Evolutionary conservation across 1,140 invertebrate species (phyloP).

Genomic region (Orchesella cincta): DNA sequence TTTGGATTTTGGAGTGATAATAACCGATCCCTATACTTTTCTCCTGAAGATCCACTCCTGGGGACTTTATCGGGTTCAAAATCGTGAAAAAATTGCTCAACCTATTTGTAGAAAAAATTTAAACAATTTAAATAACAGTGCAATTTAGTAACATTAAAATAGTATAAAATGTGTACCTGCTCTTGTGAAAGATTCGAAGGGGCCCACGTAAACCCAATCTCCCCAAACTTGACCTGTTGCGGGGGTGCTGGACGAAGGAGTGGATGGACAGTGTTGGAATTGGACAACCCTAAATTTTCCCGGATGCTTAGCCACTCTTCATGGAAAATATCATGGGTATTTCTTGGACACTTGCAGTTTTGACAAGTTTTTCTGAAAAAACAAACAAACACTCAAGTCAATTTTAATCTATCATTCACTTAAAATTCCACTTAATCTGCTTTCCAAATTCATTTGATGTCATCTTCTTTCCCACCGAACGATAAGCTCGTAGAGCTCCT

Average conservation of each 20-base stretch:
- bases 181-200: slow-evolving; percentile 72
- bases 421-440: too few species aligned
- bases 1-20: slow-evolving; percentile 87
- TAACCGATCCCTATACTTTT: slow-evolving; percentile 76
- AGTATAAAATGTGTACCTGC: slow-evolving; percentile 58
- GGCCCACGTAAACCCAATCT: slow-evolving; percentile 79
- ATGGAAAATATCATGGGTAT: slow-evolving; percentile 82
- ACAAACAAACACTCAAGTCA: slow-evolving; percentile 32
- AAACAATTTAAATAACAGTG: neutral
- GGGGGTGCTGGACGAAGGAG: slow-evolving; percentile 54
- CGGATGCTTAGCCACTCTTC: slow-evolving; percentile 80
- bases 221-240: too few species aligned
- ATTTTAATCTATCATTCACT: slow-evolving; percentile 32
- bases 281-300: slow-evolving; percentile 71
- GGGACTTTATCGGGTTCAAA: slow-evolving; percentile 70
- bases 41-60: slow-evolving; percentile 71
- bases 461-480: slow-evolving; percentile 63
- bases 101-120: slow-evolving; percentile 34
- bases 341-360: slow-evolving; percentile 83
- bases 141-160: neutral
- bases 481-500: slow-evolving; percentile 74
- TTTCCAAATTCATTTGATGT: too few species aligned
- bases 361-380: slow-evolving; percentile 77
- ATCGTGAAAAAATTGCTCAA: slow-evolving; percentile 46
- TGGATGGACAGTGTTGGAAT: too few species aligned